Base-by-base conservation (phyloP, 2,113 vertebrate species). In the Microtus montanus region DNA sequence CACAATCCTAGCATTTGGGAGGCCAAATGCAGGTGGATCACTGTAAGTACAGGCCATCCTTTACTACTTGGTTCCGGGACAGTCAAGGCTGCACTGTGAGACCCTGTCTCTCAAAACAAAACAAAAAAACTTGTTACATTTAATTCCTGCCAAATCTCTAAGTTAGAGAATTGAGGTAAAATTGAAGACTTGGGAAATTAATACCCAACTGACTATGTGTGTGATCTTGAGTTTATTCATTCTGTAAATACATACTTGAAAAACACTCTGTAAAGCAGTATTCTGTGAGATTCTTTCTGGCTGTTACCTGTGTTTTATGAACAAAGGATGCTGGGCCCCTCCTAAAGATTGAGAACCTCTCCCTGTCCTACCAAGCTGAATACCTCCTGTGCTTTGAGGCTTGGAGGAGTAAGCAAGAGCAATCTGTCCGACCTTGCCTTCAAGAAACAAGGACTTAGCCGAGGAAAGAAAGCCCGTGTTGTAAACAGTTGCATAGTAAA, bases 121-220 rank as follows among this genome's bases (percentile, higher is more conserved):
- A 82, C 35, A 49, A 49, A 90, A 95, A 86, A 92, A 61, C 41
- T 94, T 91, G 79, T 95, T 90, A 86, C 58, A 80, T 44, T 92
- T 82, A 41, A 93, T 96, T 94, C 38, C 64, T 96, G 4, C 49
- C 93, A 73, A 95, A 93, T 91, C 20, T 83, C 78, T 90, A 28
- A 66, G 26, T 84, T 88, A 52, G 1, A 47, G 33, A 28, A 24
- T 77, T 71, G 74, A 96, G 26, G 70, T 89, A 70, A 94, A 86
- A 68, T 83, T 75, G 28, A 91, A 54, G 79, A 68, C 20, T 61
- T 94, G 19, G 41, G 64, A 96, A 91, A 91, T 91, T 73, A 87
- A 44, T 35, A 74, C 92, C 89, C 82, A 2, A 88, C n/a, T 79
- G 24, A 91, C n/a, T 19, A 87, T 90, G 33, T 84, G 1, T 85